phyloP scores from a whole-genome alignment of 2,113 vertebrate genomes.

The Plecturocebus donacophilus region DNA sequence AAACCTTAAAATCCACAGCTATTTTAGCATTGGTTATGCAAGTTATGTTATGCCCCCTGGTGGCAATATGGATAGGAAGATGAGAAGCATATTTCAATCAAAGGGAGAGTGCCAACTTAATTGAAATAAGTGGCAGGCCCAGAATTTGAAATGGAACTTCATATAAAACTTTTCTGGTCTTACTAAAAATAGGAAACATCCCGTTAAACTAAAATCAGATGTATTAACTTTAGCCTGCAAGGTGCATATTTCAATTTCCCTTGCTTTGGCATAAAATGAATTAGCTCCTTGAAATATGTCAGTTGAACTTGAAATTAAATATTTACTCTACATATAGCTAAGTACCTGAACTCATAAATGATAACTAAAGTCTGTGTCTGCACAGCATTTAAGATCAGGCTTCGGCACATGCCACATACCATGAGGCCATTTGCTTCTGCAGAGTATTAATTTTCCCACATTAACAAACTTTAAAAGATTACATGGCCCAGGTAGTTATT shows the following conservation, averaged over 20 bases:
- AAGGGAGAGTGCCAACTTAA: constrained; percentile 32
- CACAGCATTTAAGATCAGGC: not conserved
- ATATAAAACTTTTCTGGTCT: constrained; percentile 62
- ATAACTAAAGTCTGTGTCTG: not conserved
- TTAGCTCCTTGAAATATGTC: constrained; percentile 71
- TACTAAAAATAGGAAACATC: constrained; percentile 73
- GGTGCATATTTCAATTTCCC: constrained; percentile 69
- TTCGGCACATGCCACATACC: not conserved
- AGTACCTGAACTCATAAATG: constrained; percentile 28
- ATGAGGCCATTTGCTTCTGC: not conserved
- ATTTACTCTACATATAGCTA: constrained; percentile 55
- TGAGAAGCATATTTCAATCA: constrained; percentile 51
- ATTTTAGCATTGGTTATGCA: constrained; percentile 43
- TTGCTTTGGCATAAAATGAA: constrained; percentile 68
- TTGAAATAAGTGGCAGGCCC: constrained; percentile 55
- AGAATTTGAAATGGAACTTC: constrained; percentile 69
- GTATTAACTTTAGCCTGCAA: constrained; percentile 58
- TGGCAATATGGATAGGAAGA: constrained; percentile 45
- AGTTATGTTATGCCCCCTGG: constrained; percentile 61
- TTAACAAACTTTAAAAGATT: not conserved
- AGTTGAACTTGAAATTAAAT: constrained; percentile 72
- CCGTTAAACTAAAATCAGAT: constrained; percentile 48
- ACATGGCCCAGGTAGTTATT: not conserved
- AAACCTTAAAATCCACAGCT: not conserved
- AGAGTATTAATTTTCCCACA: not conserved